A percentile compares a stretch with the other conserved stretches of the same genome.
These are phyloP conservation scores for Dissostichus mawsoni DNA, from an alignment of 2,113 vertebrate genomes.

Conservation along the genomic window DNA sequence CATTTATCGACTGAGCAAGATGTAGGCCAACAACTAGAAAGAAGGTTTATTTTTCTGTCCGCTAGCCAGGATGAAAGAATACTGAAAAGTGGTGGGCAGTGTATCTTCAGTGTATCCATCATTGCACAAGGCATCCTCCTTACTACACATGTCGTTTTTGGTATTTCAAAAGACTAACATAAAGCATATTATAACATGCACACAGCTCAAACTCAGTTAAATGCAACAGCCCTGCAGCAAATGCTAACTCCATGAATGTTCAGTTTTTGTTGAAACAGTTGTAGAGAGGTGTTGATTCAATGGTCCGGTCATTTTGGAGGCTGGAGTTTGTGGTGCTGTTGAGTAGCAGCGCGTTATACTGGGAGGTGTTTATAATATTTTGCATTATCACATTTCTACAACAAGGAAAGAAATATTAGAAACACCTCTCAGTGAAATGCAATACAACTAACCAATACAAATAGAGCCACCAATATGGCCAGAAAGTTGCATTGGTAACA, in stretches of 20 bases:
- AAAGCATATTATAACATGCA: background rate
- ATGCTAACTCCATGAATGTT: background rate
- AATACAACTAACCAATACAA: background rate
- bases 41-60: background rate
- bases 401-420: background rate
- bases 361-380: slow-evolving; percentile 2
- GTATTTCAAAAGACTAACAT: slow-evolving; percentile 11
- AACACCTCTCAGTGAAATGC: background rate
- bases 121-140: background rate
- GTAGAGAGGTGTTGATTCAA: background rate
- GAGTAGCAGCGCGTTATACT: background rate
- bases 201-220: background rate
- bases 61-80: slow-evolving; percentile 1
- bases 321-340: background rate
- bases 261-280: slow-evolving; percentile 2
- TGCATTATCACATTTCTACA: background rate
- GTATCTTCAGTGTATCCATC: background rate
- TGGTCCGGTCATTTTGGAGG: background rate
- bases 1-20: slow-evolving; percentile 4
- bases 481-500: background rate
- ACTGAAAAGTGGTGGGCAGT: background rate
- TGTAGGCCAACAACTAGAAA: slow-evolving; percentile 14
- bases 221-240: background rate
- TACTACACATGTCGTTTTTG: background rate
- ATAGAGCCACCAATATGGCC: background rate